Evolutionary conservation across 2,797 vertebrate species (phyloP), one percentile per base, ranked within the genome.

Genomic region (Oreortyx pictus): DNA sequence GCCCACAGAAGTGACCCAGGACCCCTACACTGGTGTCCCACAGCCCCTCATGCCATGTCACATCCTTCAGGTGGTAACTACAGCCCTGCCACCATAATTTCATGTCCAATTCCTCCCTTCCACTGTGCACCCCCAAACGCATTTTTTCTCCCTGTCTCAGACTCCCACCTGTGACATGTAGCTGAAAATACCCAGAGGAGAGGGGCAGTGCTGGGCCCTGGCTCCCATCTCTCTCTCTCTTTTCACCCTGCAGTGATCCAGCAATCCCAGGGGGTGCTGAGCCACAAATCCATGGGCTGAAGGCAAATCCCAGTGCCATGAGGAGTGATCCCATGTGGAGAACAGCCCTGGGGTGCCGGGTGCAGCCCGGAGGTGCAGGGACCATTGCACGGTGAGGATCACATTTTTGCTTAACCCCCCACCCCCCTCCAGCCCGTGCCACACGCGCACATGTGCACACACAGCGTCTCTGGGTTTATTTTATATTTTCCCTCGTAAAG

Each of bases 401-500:
- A 73, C 94, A 20, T 65, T 35, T 57, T 13, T 33, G 67, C 44
- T 68, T 61, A 61, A 29, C 39, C 39, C 12, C 12, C 13, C 74
- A 17, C 35, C 62, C 27, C 88, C 87, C 76, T n/a, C 41, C 61
- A 8, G 2, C 65, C 52, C 54, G 6, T 57, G 60, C 71, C 83
- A 22, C 86, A 49, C 80, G 10, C 78, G 1, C 62, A 20, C 75
- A 5, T 24, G 20, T 47, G 2, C 79, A 60, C 73, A 61, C 31
- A 43, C 24, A 3, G 88, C 31, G 61, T 73, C 57, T 62, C 97
- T 92, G 89, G 82, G 95, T 97, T 97, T 97, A 96, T 97, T 97
- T 97, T 97, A 97, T 97, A 96, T 97, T 97, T 97, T 97, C 96
- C 96, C 97, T 97, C 92, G 66, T 97, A 97, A 97, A 97, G 97